These are phyloP conservation scores for Cinclus mexicanus DNA, from an alignment of 2,113 vertebrate genomes.

Conservation along the genomic window DNA sequence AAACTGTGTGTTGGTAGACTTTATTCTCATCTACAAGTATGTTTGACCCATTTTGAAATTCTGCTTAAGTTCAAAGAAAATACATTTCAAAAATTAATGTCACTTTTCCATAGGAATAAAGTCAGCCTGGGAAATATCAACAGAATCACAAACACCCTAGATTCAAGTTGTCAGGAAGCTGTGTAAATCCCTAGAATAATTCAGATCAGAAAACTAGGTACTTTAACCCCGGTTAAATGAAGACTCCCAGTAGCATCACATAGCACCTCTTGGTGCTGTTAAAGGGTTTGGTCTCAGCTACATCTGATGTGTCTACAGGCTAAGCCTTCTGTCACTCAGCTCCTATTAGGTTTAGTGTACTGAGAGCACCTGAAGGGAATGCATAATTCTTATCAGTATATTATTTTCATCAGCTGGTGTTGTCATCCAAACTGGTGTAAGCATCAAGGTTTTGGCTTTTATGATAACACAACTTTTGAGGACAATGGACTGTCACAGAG, in stretches of 20 bases:
- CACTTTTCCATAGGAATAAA: background rate
- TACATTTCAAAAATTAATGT: background rate
- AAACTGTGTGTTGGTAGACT: background rate
- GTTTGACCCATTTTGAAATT: background rate
- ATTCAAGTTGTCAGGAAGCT: background rate
- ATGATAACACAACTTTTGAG: background rate
- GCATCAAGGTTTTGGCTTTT: background rate
- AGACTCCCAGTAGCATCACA: background rate
- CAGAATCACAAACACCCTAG: background rate
- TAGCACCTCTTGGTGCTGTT: background rate
- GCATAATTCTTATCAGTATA: background rate
- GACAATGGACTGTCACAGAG: background rate
- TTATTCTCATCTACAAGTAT: background rate
- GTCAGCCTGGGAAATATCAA: background rate
- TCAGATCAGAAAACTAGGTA: fast-evolving
- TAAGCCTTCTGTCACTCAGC: background rate
- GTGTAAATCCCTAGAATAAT: background rate
- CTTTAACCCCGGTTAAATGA: background rate
- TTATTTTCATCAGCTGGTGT: background rate
- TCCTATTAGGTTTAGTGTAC: background rate
- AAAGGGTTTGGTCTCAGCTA: background rate
- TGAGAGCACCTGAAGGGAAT: background rate
- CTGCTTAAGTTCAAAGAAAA: background rate
- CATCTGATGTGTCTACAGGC: background rate
- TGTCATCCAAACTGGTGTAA: background rate